Evolutionary conservation across 2,888 invertebrate species (phyloP), one percentile per base, ranked within the genome.

Genomic region (Odontothrips loti): DNA sequence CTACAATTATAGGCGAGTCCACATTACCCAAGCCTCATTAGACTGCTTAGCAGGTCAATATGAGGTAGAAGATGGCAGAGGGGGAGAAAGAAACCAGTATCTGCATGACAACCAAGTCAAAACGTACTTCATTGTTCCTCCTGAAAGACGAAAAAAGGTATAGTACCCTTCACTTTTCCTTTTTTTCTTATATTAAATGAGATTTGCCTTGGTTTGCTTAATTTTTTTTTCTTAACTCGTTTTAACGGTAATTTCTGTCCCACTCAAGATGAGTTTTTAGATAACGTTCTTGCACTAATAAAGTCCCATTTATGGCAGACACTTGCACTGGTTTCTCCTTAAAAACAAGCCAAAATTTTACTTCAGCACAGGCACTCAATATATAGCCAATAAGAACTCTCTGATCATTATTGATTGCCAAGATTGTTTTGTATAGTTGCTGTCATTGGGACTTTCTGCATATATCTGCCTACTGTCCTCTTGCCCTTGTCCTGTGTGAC

Each of bases 61-160:
- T 87, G 95, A 96, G 87, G 95, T 96, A 82, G 97, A 97, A 88
- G 93, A 95, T 0, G 96, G 95, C 0, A 93, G 94, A 86, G 96
- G 96, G 8, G 92, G 93, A 81, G 92, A 94, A 82, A 90, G 96
- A 82, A 95, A 95, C 87, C 93, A 94, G 81, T 95, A 95, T 87
- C 89, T 96, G 80, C 88, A 95, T 82, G 95, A 96, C 87, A 94
- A 95, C 86, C 93, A 94, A 83, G 93, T 94, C 84, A 93, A 94
- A 84, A 96, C 96, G 0, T 97, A 93, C 88, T 95, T 97, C 87
- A 95, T 97, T 86, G 93, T 96, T 82, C 96, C 96, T 79, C 95
- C 96, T 29, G 93, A 93, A 48, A 91, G 95, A 84, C 89, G 95
- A 83, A 90, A 95, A 89, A 95, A 95, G 91, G 95, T 95, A 89